Conservation (phyloP, 2,888 invertebrate genomes). For the Drosophila subsilvestris region DNA sequence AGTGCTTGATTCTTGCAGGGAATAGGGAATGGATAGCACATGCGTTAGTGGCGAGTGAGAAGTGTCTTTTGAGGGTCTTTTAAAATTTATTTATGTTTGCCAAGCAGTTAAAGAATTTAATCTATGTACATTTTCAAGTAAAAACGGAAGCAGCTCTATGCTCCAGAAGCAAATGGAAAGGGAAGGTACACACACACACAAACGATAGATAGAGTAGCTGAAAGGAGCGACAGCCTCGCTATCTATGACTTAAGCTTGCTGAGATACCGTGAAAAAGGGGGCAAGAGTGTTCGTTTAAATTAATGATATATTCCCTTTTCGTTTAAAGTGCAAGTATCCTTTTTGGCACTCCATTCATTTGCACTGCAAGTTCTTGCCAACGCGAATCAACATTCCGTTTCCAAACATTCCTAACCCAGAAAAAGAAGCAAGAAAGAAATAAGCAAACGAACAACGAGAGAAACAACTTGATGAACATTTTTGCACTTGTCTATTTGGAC, state of each 20-base stretch:
- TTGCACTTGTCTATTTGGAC: constrained; percentile 56
- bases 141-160: neutral
- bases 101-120: constrained; percentile 9
- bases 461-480: constrained; percentile 69
- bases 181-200: no score
- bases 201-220: no score
- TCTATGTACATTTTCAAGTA: neutral
- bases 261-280: no score
- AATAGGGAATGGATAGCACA: neutral
- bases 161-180: neutral
- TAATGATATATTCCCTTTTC: neutral
- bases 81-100: constrained; percentile 42
- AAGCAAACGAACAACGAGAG: constrained; percentile 4
- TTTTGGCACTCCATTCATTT: constrained; percentile 14
- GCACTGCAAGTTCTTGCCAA: constrained; percentile 9
- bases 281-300: neutral
- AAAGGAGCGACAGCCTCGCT: no score
- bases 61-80: neutral
- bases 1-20: constrained; percentile 9
- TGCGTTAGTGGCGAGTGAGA: neutral
- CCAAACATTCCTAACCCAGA: constrained; percentile 15
- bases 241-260: neutral
- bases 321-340: constrained; percentile 13
- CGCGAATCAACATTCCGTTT: constrained; percentile 37
- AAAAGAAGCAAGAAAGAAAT: neutral